Conservation (phyloP, 2,113 vertebrate species). For the Chroicocephalus ridibundus region DNA sequence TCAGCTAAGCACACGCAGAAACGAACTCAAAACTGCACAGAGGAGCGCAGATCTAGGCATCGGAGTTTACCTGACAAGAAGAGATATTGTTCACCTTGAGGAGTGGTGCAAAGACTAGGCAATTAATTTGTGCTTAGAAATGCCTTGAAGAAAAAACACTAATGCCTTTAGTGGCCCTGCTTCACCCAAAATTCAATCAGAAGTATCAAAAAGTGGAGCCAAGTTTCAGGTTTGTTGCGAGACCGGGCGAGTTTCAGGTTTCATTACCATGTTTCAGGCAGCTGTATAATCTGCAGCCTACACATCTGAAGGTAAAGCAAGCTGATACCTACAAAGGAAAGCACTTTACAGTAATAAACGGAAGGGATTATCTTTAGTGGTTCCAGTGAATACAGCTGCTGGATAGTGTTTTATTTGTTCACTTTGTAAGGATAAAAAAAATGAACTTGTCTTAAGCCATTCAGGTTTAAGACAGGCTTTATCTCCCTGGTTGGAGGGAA, state of each 20-base stretch:
- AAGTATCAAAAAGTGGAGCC: not conserved
- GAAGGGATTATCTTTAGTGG: constrained; percentile 21
- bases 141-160: not conserved
- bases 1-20: not conserved
- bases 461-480: constrained; percentile 14
- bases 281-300: not conserved
- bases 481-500: constrained; percentile 19
- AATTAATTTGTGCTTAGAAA: not conserved
- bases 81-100: not conserved
- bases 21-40: not conserved
- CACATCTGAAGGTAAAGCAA: not conserved
- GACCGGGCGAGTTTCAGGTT: not conserved
- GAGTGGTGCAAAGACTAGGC: not conserved
- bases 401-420: constrained; percentile 35
- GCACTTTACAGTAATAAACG: constrained; percentile 12
- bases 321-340: not conserved
- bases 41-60: not conserved
- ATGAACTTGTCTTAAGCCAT: constrained; percentile 20
- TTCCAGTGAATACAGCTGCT: constrained; percentile 29
- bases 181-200: not conserved
- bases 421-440: constrained; percentile 11
- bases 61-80: not conserved
- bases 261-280: not conserved
- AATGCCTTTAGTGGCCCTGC: not conserved
- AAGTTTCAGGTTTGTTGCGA: not conserved